Conservation (phyloP, 2,113 vertebrate genomes). For the Podarcis raffonei region DNA sequence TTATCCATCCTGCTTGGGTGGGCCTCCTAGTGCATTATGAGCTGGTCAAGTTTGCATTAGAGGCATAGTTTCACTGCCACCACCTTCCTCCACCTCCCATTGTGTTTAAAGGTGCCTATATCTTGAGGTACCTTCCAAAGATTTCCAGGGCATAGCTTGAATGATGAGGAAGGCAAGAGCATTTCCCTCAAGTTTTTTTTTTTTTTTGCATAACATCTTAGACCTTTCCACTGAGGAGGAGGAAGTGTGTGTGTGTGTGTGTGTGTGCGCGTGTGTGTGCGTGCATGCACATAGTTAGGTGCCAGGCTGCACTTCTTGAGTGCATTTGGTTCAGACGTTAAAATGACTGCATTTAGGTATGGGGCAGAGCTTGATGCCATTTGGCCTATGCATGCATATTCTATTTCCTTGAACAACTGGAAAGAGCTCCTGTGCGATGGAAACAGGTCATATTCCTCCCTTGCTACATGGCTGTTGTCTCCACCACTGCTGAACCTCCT, state of each 20-base stretch:
- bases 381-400: neutral
- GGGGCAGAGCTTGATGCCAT: neutral
- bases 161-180: neutral
- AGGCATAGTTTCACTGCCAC: neutral
- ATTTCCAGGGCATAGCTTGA: neutral
- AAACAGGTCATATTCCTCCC: neutral
- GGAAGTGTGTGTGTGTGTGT: neutral
- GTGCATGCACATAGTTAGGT: neutral
- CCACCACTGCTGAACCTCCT: neutral
- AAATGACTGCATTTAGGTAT: too few species aligned
- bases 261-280: too few species aligned
- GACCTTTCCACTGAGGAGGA: neutral
- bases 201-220: neutral
- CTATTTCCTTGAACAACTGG: neutral
- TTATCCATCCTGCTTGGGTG: neutral
- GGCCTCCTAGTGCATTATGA: too few species aligned
- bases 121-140: neutral
- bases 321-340: neutral
- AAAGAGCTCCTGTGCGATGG: neutral
- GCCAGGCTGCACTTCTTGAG: neutral
- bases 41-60: neutral
- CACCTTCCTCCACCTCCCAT: neutral
- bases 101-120: too few species aligned
- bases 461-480: neutral
- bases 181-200: neutral